Evolutionary conservation across 2,113 vertebrate genomes (phyloP), one percentile per base, ranked within the genome.

Genomic region (Leptocoma aspasia): DNA sequence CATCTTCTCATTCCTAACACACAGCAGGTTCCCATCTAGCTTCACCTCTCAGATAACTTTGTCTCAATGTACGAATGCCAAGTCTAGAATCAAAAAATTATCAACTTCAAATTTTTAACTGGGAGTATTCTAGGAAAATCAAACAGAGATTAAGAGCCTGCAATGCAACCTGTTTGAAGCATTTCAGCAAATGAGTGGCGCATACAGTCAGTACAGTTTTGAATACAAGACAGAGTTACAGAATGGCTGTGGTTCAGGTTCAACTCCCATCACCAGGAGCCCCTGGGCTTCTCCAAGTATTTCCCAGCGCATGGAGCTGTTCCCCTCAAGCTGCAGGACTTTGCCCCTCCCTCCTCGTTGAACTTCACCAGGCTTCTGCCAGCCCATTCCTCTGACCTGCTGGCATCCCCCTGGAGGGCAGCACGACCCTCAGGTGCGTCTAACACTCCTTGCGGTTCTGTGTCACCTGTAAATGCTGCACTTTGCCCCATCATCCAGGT

Each of bases 261-360:
- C 49, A n/a, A 1, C 21, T 50, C 8, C 1, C 7, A 53, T 3
- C 8, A 28, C 13, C 31, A 44, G 13, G 9, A 68, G 7, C 7
- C 7, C 11, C 49, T 7, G 10, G 26, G 13, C 19, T 10, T 63
- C 45, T 4, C 17, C 12, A 11, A 31, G 5, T 15, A 39, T 1
- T 1, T 33, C 11, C 1, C 7, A 5, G 27, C 13, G 19, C 24
- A 14, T 2, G 10, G 17, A 3, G 1, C 3, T 59, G 49, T 1
- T 61, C 27, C 22, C 21, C 5, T 6, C 1, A 19, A 13, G 7
- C 4, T 27, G 26, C 16, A 53, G 13, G 2, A 21, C 28, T 61
- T 2, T 5, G 3, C 11, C 5, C 7, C 37, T 86, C 0, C 0
- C 7, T 66, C 28, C 10, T 13, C 17, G 20, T 9, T 11, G 3